Conservation (phyloP, 2,888 invertebrate species). For the Carpatolechia fugitivella region DNA sequence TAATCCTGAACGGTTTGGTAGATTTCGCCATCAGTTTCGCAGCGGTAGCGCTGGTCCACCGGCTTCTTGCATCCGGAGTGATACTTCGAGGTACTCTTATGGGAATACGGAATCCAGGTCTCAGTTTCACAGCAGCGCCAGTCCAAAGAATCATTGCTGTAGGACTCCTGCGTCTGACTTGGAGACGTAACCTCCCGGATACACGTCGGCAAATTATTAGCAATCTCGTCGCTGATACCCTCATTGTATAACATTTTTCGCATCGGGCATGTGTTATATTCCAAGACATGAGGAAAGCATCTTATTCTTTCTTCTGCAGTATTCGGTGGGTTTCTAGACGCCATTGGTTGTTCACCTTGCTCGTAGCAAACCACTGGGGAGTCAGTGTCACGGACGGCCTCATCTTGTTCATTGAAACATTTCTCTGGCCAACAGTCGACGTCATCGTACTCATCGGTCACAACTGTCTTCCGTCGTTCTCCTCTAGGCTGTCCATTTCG, state of each 20-base stretch:
- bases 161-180: neutral
- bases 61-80: constrained; percentile 40
- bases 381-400: neutral
- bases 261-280: neutral
- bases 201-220: constrained; percentile 21
- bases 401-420: neutral
- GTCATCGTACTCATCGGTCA: neutral
- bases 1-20: neutral
- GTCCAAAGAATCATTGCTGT: constrained; percentile 13
- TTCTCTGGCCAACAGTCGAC: too few relatives aligned
- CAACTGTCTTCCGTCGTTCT: neutral
- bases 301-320: neutral
- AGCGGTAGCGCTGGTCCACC: neutral
- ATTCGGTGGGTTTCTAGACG: neutral
- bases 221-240: constrained; percentile 47
- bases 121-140: constrained; percentile 12
- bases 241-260: constrained; percentile 50
- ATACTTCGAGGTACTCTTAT: constrained; percentile 46
- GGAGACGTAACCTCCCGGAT: constrained; percentile 11
- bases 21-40: neutral
- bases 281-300: neutral
- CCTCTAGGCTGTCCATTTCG: neutral
- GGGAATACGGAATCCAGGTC: constrained; percentile 39
- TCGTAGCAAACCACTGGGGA: neutral
- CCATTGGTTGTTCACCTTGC: neutral